Evolutionary conservation across 2,113 vertebrate genomes (phyloP), one percentile per base, ranked within the genome.

Genomic region (Capra hircus): DNA sequence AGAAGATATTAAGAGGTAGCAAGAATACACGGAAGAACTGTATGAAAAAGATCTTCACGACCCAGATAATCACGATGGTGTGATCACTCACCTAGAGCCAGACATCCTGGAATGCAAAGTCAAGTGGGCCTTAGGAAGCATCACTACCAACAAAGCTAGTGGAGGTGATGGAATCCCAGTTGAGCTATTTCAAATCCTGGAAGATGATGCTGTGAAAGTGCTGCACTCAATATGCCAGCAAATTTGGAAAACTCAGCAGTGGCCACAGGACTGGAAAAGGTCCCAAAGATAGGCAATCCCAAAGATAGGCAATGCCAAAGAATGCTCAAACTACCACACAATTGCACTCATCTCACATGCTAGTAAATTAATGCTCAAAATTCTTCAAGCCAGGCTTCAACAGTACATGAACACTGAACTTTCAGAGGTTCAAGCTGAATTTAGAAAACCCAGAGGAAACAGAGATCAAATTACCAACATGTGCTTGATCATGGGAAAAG

Each of bases 401-500:
- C 2, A n/a, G 16, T 67, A 67, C 3, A 17, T n/a, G 62, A 64
- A 67, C 33, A 3, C 8, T 67, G 62, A 4, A 67, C 16, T 67
- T 67, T 33, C 33, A 67, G 7, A 19, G 17, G 62, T n/a, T 64
- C 33, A n/a, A n/a, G 33, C 4, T 64, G 62, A 33, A n/a, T n/a
- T 67, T 67, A 67, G 62, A 67, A 67, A n/a, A 67, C 33, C 33
- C 62, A 67, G 16, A 67, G 62, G 62, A 67, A 67, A 17, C 62
- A 67, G 16, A 67, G 33, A 67, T 67, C 62, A 67, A 67, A 17
- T n/a, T 67, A 1, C 62, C 16, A 67, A 36, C 64, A 67, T 59
- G 8, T n/a, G 0, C 0, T 67, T 8, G 33, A 67, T 67, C 33
- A 36, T 67, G 4, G 0, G n/a, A 36, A 67, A 10, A 36, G 17